Evolutionary conservation across 2,113 vertebrate genomes (phyloP).

Genomic region (Camelus bactrianus): DNA sequence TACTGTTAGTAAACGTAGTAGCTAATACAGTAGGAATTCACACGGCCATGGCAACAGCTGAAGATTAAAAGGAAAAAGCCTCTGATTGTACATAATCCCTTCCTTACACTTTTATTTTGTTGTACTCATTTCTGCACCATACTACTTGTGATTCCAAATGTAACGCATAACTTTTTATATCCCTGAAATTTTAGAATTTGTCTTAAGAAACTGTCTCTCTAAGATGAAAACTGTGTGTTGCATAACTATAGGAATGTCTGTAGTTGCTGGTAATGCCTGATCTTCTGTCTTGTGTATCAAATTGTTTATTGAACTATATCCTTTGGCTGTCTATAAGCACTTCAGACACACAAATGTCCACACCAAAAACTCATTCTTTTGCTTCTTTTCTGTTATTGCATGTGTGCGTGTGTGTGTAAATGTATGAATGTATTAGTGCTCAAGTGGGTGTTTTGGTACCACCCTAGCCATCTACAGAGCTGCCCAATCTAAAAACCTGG

Average conservation of each 20-base stretch:
- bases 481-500: background rate
- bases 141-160: background rate
- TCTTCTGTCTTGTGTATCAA: background rate
- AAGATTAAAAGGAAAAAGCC: slow-evolving; percentile 14
- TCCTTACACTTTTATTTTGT: background rate
- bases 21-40: background rate
- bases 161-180: slow-evolving; percentile 19
- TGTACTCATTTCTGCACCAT: background rate
- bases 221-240: slow-evolving; percentile 4
- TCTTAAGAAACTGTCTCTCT: background rate
- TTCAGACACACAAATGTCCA: background rate
- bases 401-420: background rate
- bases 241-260: background rate
- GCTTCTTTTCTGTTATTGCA: background rate
- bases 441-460: background rate
- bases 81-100: background rate
- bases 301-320: background rate
- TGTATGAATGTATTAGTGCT: background rate
- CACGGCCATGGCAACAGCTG: background rate
- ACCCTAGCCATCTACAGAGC: background rate
- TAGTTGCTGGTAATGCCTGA: slow-evolving; percentile 21
- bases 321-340: background rate
- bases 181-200: slow-evolving; percentile 46
- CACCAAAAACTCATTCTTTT: background rate
- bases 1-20: slow-evolving; percentile 38